Conservation (phyloP, 2,113 vertebrate species). For the Callipepla squamata region DNA sequence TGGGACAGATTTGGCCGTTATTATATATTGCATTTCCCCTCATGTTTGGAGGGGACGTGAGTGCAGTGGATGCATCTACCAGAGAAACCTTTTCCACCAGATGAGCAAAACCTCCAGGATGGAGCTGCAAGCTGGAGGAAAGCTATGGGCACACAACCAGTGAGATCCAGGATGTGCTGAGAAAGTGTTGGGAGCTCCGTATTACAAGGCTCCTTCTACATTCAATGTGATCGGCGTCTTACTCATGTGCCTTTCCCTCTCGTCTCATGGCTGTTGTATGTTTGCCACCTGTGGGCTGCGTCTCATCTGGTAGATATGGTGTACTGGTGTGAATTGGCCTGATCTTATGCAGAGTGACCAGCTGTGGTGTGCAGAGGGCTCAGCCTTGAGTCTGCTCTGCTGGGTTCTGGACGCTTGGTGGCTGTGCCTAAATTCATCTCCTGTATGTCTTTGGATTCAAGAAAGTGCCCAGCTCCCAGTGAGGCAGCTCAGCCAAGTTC, state of each 20-base stretch:
- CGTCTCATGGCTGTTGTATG: neutral
- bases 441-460: neutral
- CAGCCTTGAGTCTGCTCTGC: neutral
- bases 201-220: neutral
- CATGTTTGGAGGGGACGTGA: rapidly evolving
- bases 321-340: neutral
- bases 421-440: neutral
- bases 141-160: neutral
- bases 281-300: neutral
- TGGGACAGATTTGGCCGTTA: neutral
- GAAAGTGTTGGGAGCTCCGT: neutral
- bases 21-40: neutral
- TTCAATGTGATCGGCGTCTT: neutral
- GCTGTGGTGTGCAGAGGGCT: rapidly evolving
- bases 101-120: neutral
- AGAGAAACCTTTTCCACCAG: neutral
- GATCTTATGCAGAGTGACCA: neutral
- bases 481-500: neutral
- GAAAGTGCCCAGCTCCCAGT: neutral
- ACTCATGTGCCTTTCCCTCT: neutral
- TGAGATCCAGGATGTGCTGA: neutral
- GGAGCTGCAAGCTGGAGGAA: neutral
- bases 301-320: neutral
- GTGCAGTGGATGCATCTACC: rapidly evolving
- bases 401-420: neutral